Conservation (phyloP, 2,888 invertebrate genomes). For the Argyresthia goedartella region DNA sequence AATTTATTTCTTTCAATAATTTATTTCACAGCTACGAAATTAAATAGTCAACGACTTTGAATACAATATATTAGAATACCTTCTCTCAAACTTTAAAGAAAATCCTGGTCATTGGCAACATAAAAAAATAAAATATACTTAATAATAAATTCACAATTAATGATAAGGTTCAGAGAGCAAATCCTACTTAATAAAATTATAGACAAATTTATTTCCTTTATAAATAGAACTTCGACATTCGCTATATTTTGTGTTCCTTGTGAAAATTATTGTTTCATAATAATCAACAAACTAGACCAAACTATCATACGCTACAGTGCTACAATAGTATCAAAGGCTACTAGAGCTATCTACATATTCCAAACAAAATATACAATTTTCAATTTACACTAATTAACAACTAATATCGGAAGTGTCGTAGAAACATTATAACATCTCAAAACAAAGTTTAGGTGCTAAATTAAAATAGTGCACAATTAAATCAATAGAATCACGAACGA, state of each 20-base stretch:
- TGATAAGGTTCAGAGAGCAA: conserved; percentile 9
- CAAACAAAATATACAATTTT: conserved; percentile 4
- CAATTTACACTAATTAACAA: conserved; percentile 2
- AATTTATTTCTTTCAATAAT: conserved; percentile 10
- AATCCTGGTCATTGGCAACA: neutral
- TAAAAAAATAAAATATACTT: neutral
- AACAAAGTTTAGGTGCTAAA: neutral
- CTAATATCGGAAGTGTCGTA: neutral
- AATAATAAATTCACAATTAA: neutral
- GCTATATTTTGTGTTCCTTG: too few relatives aligned
- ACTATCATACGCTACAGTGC: too few relatives aligned
- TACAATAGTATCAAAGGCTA: conserved; percentile 31
- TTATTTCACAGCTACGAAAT: conserved; percentile 20
- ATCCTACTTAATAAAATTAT: too few relatives aligned
- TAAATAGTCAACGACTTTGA: neutral
- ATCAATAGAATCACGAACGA: neutral
- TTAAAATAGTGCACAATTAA: neutral
- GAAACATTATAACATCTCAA: neutral
- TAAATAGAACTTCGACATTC: too few relatives aligned
- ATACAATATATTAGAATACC: conserved; percentile 5
- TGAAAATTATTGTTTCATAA: conserved; percentile 10
- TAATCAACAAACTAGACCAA: conserved; percentile 25
- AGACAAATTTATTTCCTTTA: too few relatives aligned
- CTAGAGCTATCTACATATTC: neutral
- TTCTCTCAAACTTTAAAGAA: neutral